Percentiles rank a stretch among this genome's conserved stretches.
Evolutionary conservation across 2,888 invertebrate genomes (phyloP).

Genomic region (Electrophaes corylata): DNA sequence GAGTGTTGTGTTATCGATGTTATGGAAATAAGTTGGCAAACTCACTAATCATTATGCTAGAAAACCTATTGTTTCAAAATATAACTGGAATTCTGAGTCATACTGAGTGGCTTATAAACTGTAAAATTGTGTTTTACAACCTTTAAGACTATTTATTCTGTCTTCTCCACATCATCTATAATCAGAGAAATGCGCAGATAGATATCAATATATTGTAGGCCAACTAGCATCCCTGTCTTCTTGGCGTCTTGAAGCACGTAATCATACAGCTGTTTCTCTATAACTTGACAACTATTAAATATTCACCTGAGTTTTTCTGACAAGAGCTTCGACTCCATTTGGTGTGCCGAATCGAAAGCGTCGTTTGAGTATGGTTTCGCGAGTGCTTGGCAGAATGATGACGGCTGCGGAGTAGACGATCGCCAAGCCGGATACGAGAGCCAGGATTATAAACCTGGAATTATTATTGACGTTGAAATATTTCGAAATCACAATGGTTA

Average conservation of each 20-base stretch:
- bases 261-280: not conserved
- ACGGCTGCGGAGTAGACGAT: constrained; percentile 92
- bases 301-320: constrained; percentile 91
- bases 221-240: not conserved
- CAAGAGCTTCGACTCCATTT: constrained; percentile 89
- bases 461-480: not conserved
- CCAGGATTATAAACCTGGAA: constrained; percentile 92
- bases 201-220: not conserved
- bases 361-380: constrained; percentile 91
- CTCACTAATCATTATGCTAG: constrained; percentile 7
- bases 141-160: not conserved
- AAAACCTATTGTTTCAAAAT: constrained; percentile 10
- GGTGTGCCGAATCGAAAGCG: constrained; percentile 91
- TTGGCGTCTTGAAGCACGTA: not conserved
- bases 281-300: not conserved
- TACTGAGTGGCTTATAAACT: not conserved
- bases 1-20: constrained; percentile 18
- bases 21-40: constrained; percentile 17
- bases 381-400: constrained; percentile 90
- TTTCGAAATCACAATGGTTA: not conserved
- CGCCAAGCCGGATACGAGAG: constrained; percentile 90
- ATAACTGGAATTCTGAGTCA: not conserved
- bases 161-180: not conserved
- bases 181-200: not conserved
- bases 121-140: not conserved